phyloP scores from a whole-genome alignment of 2,113 vertebrate species.

The Burhinus oedicnemus region DNA sequence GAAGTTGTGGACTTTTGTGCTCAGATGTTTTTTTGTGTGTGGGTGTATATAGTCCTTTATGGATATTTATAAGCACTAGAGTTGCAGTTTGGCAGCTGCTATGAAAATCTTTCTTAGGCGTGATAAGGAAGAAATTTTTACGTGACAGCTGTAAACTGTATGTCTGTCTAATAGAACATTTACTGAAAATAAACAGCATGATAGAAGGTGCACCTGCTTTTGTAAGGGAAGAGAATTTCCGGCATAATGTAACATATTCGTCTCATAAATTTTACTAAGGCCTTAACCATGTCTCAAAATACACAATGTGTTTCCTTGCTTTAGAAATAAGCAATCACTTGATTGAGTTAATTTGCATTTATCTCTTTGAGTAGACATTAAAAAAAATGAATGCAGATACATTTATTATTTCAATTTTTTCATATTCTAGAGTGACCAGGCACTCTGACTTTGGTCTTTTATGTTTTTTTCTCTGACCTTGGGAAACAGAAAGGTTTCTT shows the following conservation, averaged over 20 bases:
- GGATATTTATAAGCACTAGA: not conserved
- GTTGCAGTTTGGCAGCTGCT: not conserved
- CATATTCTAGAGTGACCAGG: not conserved
- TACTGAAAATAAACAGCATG: not conserved
- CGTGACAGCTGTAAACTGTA: not conserved
- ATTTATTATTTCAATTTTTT: not conserved
- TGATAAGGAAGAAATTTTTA: not conserved
- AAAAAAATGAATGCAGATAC: not conserved
- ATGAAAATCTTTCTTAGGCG: not conserved
- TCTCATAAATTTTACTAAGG: not conserved
- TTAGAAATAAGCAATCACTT: not conserved
- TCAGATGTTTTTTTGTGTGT: accelerated
- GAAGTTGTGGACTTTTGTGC: not conserved
- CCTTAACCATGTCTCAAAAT: not conserved
- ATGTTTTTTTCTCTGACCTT: not conserved
- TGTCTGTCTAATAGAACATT: not conserved
- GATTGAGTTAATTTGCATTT: not conserved
- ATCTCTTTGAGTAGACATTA: not conserved
- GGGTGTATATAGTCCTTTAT: not conserved
- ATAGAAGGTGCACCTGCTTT: not conserved
- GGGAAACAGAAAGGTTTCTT: not conserved
- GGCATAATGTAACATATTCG: not conserved
- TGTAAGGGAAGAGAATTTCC: not conserved
- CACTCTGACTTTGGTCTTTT: not conserved
- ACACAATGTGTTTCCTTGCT: not conserved